Evolutionary conservation across 1,140 invertebrate species (phyloP), one percentile per base, ranked within the genome.

Genomic region (Euura saliciscinereae): DNA sequence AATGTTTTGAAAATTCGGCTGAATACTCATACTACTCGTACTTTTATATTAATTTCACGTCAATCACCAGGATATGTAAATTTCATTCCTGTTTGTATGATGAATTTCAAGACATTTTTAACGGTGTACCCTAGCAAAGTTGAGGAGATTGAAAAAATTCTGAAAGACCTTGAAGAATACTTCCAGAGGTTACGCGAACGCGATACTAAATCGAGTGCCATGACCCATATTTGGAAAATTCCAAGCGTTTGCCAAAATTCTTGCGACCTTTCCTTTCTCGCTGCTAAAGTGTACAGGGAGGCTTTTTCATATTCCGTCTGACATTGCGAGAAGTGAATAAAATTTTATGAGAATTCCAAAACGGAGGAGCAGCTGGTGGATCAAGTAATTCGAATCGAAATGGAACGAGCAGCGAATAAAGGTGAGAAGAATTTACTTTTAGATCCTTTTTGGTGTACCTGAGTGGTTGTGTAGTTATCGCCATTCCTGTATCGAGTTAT

Each of bases 401-500:
- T 1, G 13, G 51, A 28, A 28, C 28, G 28, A 28, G 28, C 28
- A 28, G 28, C 28, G 28, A 28, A 28, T 28, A 28, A 1, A 28
- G 28, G 1, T 28, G 28, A 28, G 28, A 28, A 28, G 28, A 28
- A 28, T 28, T 28, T 28, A 28, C 28, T 28, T 28, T 28, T 28
- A 28, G 28, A 28, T 28, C 28, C 28, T 0, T 28, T 28, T 28
- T 28, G 28, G 28, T 28, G 83, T 86, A 95, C 93, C 89, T 95
- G 94, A 64, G 93, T 94, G 8, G 92, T 93, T 2, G 94, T 94
- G 79, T 94, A 94, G 66, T 94, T 92, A 82, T 95, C 94, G 5
- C 94, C 94, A 86, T 96, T 95, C 67, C 94, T 88, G 80, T 96
- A 96, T 68, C 94, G 89, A 66, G 92, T 93, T 76, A 93, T 91